phyloP scores from a whole-genome alignment of 2,797 vertebrate genomes.

The Gallirallus australis region DNA sequence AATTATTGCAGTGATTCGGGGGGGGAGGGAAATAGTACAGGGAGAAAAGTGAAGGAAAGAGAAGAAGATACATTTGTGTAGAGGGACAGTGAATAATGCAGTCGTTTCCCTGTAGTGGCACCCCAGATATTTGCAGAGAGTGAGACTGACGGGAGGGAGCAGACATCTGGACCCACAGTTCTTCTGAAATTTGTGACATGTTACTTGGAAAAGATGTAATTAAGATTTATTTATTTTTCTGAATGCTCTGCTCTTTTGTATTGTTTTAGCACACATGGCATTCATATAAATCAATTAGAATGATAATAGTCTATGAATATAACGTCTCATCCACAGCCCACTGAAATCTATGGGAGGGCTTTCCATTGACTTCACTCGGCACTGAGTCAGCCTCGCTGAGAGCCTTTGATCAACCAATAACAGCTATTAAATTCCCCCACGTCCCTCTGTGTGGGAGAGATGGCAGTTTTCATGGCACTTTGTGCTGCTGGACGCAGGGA shows the following conservation, averaged over 20 bases:
- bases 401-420: constrained; percentile 39
- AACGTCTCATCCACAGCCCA: constrained; percentile 55
- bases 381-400: constrained; percentile 11
- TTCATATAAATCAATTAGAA: constrained; percentile 70
- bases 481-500: not conserved
- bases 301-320: constrained; percentile 61
- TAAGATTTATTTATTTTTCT: constrained; percentile 63
- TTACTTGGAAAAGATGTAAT: constrained; percentile 59
- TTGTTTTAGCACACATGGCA: constrained; percentile 74
- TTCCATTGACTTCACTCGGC: constrained; percentile 36
- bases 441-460: not conserved
- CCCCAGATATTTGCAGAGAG: not conserved
- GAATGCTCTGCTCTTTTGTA: constrained; percentile 56
- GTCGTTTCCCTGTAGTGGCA: constrained; percentile 15
- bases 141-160: not conserved
- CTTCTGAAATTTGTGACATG: constrained; percentile 49
- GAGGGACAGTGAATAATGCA: constrained; percentile 20
- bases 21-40: not conserved
- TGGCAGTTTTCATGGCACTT: not conserved
- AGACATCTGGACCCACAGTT: constrained; percentile 51
- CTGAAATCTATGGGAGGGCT: constrained; percentile 45
- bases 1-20: constrained; percentile 59
- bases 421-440: not conserved
- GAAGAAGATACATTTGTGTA: constrained; percentile 39
- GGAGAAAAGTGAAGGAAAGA: not conserved